Evolutionary conservation across 92 coral and sea anemone species (phyloP).

Genomic region (Zoanthus solanderi): DNA sequence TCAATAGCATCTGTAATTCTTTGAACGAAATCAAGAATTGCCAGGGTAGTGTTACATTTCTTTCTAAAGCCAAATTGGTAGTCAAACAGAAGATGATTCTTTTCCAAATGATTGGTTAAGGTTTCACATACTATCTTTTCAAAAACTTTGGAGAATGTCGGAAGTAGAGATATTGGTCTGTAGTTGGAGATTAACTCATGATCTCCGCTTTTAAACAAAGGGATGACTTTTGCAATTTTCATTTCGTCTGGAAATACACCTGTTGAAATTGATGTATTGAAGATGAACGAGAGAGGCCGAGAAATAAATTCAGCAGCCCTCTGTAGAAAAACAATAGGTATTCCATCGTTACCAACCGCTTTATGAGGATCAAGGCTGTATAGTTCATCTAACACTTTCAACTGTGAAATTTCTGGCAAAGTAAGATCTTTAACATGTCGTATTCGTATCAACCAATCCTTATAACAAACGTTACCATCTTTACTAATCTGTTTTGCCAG

Average conservation of each 20-base stretch:
- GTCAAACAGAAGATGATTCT: background rate
- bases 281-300: constrained; percentile 28
- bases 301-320: background rate
- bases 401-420: too few relatives aligned
- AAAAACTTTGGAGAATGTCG: background rate
- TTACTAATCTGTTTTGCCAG: constrained; percentile 18
- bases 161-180: background rate
- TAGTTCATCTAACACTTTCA: too few relatives aligned
- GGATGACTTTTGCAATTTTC: background rate
- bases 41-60: constrained; percentile 14
- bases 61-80: too few relatives aligned
- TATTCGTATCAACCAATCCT: too few relatives aligned
- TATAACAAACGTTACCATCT: background rate
- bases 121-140: constrained; percentile 20
- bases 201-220: background rate
- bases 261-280: constrained; percentile 32
- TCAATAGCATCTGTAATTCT: constrained; percentile 33
- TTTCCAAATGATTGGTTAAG: constrained; percentile 22
- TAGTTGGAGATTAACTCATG: background rate
- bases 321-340: background rate
- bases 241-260: constrained; percentile 23
- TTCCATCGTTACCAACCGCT: constrained; percentile 20
- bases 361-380: background rate
- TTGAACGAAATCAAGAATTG: constrained; percentile 25
- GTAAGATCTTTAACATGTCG: too few relatives aligned